Evolutionary conservation across 2,888 invertebrate genomes (phyloP).

Genomic region (Nemurella pictetii): DNA sequence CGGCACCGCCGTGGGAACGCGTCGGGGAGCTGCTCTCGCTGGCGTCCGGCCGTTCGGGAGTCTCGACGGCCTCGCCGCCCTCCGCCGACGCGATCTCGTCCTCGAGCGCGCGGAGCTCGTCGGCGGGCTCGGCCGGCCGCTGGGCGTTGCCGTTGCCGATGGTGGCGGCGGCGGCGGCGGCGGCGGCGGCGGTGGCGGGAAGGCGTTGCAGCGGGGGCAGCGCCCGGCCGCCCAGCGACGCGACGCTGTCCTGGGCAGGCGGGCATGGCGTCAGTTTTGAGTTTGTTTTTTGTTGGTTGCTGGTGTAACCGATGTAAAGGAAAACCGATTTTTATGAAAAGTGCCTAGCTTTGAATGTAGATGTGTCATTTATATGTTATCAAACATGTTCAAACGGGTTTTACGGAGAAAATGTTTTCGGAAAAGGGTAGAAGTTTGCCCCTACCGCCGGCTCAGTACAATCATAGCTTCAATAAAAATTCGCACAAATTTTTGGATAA

Average conservation of each 20-base stretch:
- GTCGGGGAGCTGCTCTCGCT: neutral
- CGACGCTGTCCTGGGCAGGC: conserved; percentile 9
- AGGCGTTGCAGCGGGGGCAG: conserved; percentile 10
- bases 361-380: too few relatives aligned
- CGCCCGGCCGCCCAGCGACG: neutral
- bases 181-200: neutral
- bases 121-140: neutral
- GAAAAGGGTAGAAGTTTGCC: too few relatives aligned
- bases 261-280: neutral
- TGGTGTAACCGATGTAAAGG: neutral
- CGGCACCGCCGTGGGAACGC: neutral
- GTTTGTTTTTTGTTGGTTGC: neutral
- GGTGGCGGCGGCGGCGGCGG: neutral
- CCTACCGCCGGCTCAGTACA: too few relatives aligned
- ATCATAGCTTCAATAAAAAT: too few relatives aligned
- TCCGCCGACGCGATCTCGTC: conserved; percentile 13
- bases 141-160: conserved; percentile 3
- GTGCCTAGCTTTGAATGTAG: too few relatives aligned
- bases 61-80: neutral
- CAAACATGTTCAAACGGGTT: too few relatives aligned
- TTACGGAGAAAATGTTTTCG: too few relatives aligned
- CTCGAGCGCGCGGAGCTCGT: neutral
- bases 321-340: neutral
- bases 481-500: too few relatives aligned
- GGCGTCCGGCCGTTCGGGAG: neutral